Evolutionary conservation across 2,113 vertebrate species (phyloP).

Genomic region (Pachyramphus minor): DNA sequence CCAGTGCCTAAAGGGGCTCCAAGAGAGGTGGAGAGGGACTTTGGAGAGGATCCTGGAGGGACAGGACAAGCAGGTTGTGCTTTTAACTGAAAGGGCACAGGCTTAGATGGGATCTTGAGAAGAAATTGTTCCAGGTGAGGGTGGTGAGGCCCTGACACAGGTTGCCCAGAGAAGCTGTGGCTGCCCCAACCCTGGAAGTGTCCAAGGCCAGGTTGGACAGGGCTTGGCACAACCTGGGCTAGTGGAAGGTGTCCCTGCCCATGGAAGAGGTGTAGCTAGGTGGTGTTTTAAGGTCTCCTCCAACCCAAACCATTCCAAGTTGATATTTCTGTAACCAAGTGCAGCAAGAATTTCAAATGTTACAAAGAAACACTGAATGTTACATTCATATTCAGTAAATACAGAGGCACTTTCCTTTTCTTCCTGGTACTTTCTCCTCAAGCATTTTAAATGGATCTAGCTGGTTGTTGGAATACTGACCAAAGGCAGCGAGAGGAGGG

Average conservation of each 20-base stretch:
- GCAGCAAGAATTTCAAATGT: neutral
- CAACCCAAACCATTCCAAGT: neutral
- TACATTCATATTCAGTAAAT: neutral
- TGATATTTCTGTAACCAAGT: neutral
- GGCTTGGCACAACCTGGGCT: fast-evolving
- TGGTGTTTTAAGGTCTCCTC: neutral
- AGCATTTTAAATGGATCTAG: neutral
- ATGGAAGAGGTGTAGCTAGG: neutral
- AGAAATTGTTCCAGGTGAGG: fast-evolving
- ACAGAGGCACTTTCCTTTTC: neutral
- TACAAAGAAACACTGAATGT: neutral
- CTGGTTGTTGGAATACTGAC: neutral
- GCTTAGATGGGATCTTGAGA: fast-evolving
- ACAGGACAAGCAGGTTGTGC: neutral
- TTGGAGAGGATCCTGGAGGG: neutral
- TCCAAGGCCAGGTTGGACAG: fast-evolving
- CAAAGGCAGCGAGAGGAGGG: neutral
- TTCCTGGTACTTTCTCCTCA: neutral
- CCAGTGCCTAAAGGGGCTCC: neutral
- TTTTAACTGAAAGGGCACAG: neutral
- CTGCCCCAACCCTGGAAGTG: neutral
- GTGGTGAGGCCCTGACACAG: fast-evolving
- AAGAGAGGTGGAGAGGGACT: neutral
- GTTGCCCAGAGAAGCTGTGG: neutral
- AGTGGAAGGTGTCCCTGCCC: neutral